Evolutionary conservation across 2,113 vertebrate species (phyloP), one percentile per base, ranked within the genome.

Genomic region (Ammodytes dubius): DNA sequence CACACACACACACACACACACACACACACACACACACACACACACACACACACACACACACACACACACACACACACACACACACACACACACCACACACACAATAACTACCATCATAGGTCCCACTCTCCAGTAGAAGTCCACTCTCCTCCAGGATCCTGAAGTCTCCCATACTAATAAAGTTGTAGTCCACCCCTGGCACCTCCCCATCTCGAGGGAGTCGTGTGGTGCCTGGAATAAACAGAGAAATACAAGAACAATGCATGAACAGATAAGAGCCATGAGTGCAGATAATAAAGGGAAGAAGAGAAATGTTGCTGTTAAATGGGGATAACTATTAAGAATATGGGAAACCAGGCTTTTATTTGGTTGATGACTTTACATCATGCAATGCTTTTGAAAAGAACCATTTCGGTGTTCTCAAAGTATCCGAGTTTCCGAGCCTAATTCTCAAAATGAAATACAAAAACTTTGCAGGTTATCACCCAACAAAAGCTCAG

Each of bases 171-270:
- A 99, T 94, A 59, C 96, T 96, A 95, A 99, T 99, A 92, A 99
- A 99, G 93, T 99, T 99, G 94, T 99, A 99, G 94, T 99, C 98
- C 85, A 99, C 97, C 8, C 98, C 98, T 12, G 98, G 97, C 54
- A 99, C 97, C 89, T 99, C 98, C 14, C 96, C 97, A 40, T 99
- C 98, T 83, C 98, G 96, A 85, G 98, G 98, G 86, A 97, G 95
- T 84, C 98, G 96, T 0, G 98, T 99, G 81, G 98, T 99, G 89
- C 98, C 98, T 99, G 93, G 52, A 81, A 46, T 40, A 63, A 66
- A 5, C 47, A 4, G 3, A 69, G 7, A 27, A n/a, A 8, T 0
- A 72, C 49, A n/a, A 60, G 6, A 59, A 35, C 81, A 50, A 19
- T 7, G 39, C 0, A 39, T 52, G 15, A 54, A 14, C 1, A n/a